These are phyloP conservation scores for Standfussiana lucernea DNA, from an alignment of 2,888 invertebrate genomes.

Conservation along the genomic window DNA sequence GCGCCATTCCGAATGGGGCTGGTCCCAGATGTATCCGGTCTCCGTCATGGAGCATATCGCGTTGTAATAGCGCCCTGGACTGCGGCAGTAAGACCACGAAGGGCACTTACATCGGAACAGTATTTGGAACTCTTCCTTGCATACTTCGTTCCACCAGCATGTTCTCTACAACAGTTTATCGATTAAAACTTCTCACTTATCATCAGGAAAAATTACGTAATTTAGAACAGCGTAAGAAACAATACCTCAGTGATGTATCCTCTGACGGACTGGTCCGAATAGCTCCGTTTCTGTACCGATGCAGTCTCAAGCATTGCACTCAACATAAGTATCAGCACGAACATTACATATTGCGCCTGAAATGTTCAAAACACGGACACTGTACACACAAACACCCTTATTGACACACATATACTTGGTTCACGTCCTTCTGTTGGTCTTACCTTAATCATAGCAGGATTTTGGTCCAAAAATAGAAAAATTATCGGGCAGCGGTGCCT, in stretches of 20 bases:
- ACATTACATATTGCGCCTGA: constrained; percentile 83
- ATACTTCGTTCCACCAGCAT: constrained; percentile 98
- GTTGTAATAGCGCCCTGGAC: constrained; percentile 97
- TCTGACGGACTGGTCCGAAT: constrained; percentile 95
- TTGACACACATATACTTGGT: constrained; percentile 62
- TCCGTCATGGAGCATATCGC: constrained; percentile 97
- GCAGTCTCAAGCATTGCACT: constrained; percentile 80
- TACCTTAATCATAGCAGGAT: constrained; percentile 87
- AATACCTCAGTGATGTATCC: constrained; percentile 96
- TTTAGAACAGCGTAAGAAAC: constrained; percentile 14
- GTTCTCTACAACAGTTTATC: constrained; percentile 92
- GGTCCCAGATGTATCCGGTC: constrained; percentile 97
- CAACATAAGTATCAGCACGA: constrained; percentile 81
- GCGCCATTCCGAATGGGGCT: constrained; percentile 91
- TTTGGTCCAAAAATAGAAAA: constrained; percentile 79
- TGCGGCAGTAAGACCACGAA: constrained; percentile 96
- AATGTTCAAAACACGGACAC: constrained; percentile 71
- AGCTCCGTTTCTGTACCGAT: constrained; percentile 92
- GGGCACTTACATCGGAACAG: constrained; percentile 97
- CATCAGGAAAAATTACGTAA: constrained; percentile 25
- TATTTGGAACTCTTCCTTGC: constrained; percentile 97
- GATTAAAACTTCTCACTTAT: constrained; percentile 18
- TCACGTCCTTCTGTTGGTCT: constrained; percentile 61
- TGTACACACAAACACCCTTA: constrained; percentile 68
- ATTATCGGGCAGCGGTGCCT: constrained; percentile 74